Evolutionary conservation across 2,113 vertebrate species (phyloP).

Genomic region (Tachycineta bicolor): DNA sequence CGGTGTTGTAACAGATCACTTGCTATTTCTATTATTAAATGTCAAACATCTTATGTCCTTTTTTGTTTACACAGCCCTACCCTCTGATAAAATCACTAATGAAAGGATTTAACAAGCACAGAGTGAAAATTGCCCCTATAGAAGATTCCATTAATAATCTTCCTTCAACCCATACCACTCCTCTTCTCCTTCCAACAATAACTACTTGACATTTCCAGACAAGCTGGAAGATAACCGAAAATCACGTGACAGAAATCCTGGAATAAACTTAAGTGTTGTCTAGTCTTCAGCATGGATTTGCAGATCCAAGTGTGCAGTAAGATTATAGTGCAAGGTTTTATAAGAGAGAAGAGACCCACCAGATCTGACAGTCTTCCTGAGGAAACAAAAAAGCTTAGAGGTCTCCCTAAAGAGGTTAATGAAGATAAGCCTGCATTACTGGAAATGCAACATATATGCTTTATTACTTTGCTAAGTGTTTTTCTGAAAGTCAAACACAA

Average conservation of each 20-base stretch:
- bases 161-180: neutral
- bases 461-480: neutral
- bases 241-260: neutral
- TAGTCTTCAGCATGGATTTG: neutral
- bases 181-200: neutral
- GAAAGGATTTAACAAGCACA: neutral
- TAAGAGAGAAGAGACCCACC: neutral
- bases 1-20: neutral
- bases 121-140: neutral
- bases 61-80: neutral
- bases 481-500: neutral
- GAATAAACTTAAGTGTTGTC: neutral
- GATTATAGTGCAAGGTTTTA: neutral
- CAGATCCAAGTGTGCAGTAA: neutral
- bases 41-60: neutral
- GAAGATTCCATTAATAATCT: neutral
- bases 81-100: conserved; percentile 24
- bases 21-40: neutral
- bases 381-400: neutral
- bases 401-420: neutral
- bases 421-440: neutral
- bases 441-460: neutral
- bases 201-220: neutral
- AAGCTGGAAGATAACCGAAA: neutral
- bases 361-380: neutral